phyloP scores from a whole-genome alignment of 1,140 invertebrate genomes.

The Lepidurus couesii region DNA sequence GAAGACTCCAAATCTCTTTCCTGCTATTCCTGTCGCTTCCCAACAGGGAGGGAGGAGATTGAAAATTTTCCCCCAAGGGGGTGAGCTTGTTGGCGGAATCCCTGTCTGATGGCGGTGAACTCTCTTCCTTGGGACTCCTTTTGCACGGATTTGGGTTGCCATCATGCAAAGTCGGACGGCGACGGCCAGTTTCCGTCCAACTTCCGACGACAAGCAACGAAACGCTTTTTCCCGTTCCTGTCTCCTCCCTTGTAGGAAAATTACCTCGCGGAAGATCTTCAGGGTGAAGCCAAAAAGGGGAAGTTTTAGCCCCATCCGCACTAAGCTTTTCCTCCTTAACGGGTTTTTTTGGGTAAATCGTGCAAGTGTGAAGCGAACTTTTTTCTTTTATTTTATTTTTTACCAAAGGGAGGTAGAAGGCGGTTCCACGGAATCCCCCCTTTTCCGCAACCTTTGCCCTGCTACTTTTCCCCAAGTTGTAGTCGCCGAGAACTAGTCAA shows the following conservation, averaged over 20 bases:
- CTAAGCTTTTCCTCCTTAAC: neutral
- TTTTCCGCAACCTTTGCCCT: constrained; percentile 9
- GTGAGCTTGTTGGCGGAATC: constrained; percentile 1
- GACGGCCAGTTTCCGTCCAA: constrained; percentile 20
- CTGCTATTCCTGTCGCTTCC: neutral
- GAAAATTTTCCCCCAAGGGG: neutral
- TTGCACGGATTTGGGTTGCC: neutral
- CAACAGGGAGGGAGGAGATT: neutral
- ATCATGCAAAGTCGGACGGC: constrained; percentile 20
- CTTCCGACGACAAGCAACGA: constrained; percentile 20
- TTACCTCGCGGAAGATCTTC: constrained; percentile 21
- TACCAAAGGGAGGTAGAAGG: neutral
- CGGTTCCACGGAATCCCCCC: constrained; percentile 6
- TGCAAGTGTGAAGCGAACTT: constrained; percentile 10
- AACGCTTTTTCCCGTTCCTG: constrained; percentile 21
- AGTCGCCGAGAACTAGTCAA: neutral
- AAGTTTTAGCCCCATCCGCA: neutral
- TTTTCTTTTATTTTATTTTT: neutral
- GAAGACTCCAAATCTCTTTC: neutral
- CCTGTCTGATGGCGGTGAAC: neutral
- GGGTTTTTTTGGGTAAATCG: neutral
- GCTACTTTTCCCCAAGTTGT: neutral
- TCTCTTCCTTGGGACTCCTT: neutral
- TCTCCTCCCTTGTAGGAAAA: constrained; percentile 15
- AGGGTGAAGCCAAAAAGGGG: neutral